phyloP scores from a whole-genome alignment of 2,113 vertebrate genomes.

The Pedionomus torquatus region DNA sequence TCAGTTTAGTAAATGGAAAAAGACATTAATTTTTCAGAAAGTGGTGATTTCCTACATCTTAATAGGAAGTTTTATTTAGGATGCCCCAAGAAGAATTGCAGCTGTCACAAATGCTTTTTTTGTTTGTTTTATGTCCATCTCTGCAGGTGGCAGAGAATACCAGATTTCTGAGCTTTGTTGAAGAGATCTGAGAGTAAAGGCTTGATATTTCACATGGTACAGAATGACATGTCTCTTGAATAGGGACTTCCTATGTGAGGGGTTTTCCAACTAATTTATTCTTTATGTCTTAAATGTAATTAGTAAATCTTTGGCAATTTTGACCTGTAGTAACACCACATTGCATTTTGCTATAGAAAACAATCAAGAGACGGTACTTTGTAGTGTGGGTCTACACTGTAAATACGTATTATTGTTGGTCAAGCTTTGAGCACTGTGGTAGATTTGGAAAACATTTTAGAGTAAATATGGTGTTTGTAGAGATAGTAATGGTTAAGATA shows the following conservation, averaged over 20 bases:
- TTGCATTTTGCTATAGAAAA: neutral
- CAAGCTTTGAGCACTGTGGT: neutral
- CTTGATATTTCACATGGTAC: rapidly evolving
- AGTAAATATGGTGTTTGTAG: neutral
- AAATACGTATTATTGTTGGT: neutral
- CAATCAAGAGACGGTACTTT: neutral
- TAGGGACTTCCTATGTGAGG: rapidly evolving
- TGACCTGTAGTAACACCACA: neutral
- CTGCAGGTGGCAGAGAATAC: neutral
- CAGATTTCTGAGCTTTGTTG: neutral
- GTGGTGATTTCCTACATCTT: neutral
- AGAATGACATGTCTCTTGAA: neutral
- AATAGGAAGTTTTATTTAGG: neutral
- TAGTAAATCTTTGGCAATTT: neutral
- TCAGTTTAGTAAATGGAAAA: neutral
- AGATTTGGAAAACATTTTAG: neutral
- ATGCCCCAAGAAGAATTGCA: neutral
- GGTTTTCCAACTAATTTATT: neutral
- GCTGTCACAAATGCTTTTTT: neutral
- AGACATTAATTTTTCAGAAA: neutral
- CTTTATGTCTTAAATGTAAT: neutral
- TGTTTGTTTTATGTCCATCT: neutral
- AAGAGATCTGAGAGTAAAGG: neutral
- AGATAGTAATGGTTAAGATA: neutral
- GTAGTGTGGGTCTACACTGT: neutral